Base-by-base conservation (phyloP, 2,888 invertebrate genomes). In the Plebejus argus region DNA sequence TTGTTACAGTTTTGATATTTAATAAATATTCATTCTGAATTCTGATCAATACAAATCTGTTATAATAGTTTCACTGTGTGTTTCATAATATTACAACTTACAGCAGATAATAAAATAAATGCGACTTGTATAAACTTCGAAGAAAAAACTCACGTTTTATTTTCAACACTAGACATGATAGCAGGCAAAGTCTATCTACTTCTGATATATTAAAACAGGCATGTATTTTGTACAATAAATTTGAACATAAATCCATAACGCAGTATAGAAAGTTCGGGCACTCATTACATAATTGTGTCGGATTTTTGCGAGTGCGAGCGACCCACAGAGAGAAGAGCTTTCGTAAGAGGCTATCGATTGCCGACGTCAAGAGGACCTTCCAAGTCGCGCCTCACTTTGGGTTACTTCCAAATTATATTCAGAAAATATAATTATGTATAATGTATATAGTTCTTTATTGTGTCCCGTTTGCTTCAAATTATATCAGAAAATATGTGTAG, bases 281-380 rank as follows among this genome's bases (percentile, higher is more conserved):
- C 28, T 66, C 66, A 28, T 28, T 28, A 66, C 28, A 33, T 66
- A 66, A 66, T 66, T 33, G 66, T 66, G 66, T 66, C 28, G 66
- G 28, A 66, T 28, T 66, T 66, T 66, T 15, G 15, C 66, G 66
- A 66, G 15, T 33, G 15, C 28, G 66, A 66, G 28, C 66, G 15
- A 66, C 66, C 66, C 66, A 33, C 66, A 66, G 66, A 66, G 66
- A 66, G 66, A 6, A 66, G 66, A 66, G 66, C 66, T 18, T 15
- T 66, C 66, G 28, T 15, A 66, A 66, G 15, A 66, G 61, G 66
- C 28, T 66, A 66, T 66, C 66, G 66, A 66, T 66, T 66, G 66
- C 66, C 28, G 23, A 23, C 23, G 66, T 66, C 66, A 33, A 66
- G 66, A 33, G 66, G 66, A 66, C 61, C 23, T 28, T 12, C 66